Evolutionary conservation across 2,888 invertebrate genomes (phyloP).

Genomic region (Ennomos quercinarius): DNA sequence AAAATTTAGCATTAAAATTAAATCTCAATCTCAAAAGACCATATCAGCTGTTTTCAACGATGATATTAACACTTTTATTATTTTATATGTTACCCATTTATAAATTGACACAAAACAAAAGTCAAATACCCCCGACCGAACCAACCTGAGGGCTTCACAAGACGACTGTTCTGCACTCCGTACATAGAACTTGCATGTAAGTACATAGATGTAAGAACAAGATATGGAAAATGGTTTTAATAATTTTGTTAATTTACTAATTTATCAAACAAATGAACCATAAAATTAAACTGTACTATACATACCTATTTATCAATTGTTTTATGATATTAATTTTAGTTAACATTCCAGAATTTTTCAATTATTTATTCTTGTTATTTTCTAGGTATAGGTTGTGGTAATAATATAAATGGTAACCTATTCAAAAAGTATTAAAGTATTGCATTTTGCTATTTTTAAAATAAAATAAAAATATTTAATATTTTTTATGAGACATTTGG

Average conservation of each 20-base stretch:
- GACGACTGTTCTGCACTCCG: conserved; percentile 54
- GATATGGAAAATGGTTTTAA: conserved; percentile 32
- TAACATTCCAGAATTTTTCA: too few species aligned
- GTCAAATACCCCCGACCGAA: conserved; percentile 76
- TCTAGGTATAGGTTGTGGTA: too few species aligned
- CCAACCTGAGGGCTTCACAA: conserved; percentile 65
- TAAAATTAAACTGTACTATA: too few species aligned
- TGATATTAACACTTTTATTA: conserved; percentile 86
- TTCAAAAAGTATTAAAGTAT: too few species aligned
- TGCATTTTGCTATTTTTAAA: too few species aligned
- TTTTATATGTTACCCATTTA: conserved; percentile 86
- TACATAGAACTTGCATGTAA: conserved; percentile 66
- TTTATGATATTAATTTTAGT: too few species aligned
- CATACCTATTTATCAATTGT: too few species aligned
- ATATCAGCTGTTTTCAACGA: conserved; percentile 72
- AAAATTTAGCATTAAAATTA: conserved; percentile 26
- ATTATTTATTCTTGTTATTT: too few species aligned
- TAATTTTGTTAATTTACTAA: conserved; percentile 2
- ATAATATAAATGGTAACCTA: too few species aligned
- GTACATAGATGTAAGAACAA: conserved; percentile 69
- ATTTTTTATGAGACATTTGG: too few species aligned
- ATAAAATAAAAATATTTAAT: too few species aligned
- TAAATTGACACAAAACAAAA: conserved; percentile 86
- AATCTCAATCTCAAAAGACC: conserved; percentile 43
- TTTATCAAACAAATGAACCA: background rate